Evolutionary conservation across 2,888 invertebrate species (phyloP).

Genomic region (Drosophila affinis): DNA sequence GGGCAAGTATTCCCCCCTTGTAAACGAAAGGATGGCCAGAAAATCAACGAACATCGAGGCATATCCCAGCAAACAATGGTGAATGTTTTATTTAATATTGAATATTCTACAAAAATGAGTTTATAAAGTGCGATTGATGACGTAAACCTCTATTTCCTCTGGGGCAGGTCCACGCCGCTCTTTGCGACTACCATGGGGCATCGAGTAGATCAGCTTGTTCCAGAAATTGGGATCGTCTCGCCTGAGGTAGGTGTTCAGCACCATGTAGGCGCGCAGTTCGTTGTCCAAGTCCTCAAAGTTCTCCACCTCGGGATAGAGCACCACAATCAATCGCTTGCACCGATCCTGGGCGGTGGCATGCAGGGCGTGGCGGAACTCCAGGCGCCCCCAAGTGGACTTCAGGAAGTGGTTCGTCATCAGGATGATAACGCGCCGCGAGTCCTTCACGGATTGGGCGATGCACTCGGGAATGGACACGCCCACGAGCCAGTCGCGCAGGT

Average conservation of each 20-base stretch:
- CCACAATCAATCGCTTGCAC: conserved; percentile 42
- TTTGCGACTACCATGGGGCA: conserved; percentile 30
- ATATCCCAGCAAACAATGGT: too few relatives aligned
- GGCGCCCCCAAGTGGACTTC: conserved; percentile 41
- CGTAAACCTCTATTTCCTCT: too few relatives aligned
- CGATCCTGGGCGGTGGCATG: conserved; percentile 36
- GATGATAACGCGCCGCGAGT: conserved; percentile 36
- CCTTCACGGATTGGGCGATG: conserved; percentile 30
- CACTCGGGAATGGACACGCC: conserved; percentile 44
- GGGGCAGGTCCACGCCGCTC: too few relatives aligned
- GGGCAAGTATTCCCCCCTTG: conserved; percentile 1
- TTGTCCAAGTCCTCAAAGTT: conserved; percentile 31
- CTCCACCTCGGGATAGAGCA: conserved; percentile 42
- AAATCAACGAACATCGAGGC: neutral
- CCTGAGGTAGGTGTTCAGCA: conserved; percentile 37
- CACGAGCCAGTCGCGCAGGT: conserved; percentile 42
- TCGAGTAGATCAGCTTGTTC: conserved; percentile 37
- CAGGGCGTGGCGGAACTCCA: conserved; percentile 44
- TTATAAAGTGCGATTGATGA: too few relatives aligned
- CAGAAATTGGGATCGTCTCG: conserved; percentile 41
- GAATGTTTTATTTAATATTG: too few relatives aligned
- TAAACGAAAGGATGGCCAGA: conserved; percentile 17
- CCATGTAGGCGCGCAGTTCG: conserved; percentile 39
- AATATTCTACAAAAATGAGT: too few relatives aligned
- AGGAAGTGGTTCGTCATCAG: conserved; percentile 41